Base-by-base conservation (phyloP, 2,113 vertebrate genomes). In the Corythoichthys haematopterus region DNA sequence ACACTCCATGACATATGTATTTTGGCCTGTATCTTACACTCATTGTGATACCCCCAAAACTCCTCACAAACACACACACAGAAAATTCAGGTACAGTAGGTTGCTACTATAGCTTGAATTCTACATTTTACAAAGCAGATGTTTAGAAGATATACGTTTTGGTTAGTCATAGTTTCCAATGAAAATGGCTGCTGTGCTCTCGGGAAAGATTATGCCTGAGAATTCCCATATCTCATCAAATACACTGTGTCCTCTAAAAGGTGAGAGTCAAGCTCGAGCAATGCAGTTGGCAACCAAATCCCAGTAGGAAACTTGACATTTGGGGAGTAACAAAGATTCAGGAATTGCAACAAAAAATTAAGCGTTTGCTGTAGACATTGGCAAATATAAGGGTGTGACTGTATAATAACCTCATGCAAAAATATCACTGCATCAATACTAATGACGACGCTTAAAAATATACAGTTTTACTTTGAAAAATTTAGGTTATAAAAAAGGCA, bases 211-310 rank as follows among this genome's bases (percentile, higher is more conserved):
- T 76, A 84, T 75, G 65, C 76, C 57, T 48, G 80, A 80, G 82
- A 78, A 74, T 78, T 75, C 82, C 82, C 80, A 74, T 65, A 72
- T 78, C 79, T 88, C 84, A 84, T 84, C 83, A 77, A 76, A 71
- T 64, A 53, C 51, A 63, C 65, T 20, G 66, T 81, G 69, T 66
- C 67, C 71, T 80, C 75, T 64, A 51, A 75, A 76, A 78, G 62
- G 70, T 43, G 64, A 66, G 65, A 74, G 74, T 75, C 51, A 38
- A 58, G 51, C 80, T 70, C 72, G 61, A 78, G 64, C 65, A 40
- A 52, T 35, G 53, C 69, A 33, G 57, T 69, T 12, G 7, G 65
- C 46, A 37, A 66, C 65, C 53, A 56, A 67, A 56, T 61, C 74
- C 70, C 70, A 52, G 59, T 59, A 62, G 79, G 40, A 64, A 79